Evolutionary conservation across 1,140 invertebrate species (phyloP), one percentile per base, ranked within the genome.

Genomic region (Hyposmocoma kahamanoa): DNA sequence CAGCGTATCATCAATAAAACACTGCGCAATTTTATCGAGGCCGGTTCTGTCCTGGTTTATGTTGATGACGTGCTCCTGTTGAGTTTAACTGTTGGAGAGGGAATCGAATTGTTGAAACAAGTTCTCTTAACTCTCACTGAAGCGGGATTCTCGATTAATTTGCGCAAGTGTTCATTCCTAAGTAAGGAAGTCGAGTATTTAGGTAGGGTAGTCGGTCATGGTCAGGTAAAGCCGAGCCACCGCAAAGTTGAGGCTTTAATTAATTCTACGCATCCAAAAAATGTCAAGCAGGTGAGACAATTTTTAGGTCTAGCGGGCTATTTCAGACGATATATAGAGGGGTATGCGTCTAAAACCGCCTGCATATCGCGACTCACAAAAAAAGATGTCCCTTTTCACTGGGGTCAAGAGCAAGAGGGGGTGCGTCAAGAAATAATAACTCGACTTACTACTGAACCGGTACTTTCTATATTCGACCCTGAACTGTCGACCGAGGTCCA

Each of bases 241-340:
- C 42, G 47, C 6, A 76, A 76, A 49, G 59, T 62, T 8, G 18
- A 55, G 42, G 72, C 72, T 6, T 55, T 81, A 6, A 50, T 47
- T 46, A 57, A 67, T 13, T 59, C 51, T 53, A 60, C 1, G 9
- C n/a, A 36, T 73, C 77, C 11, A 56, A 18, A 32, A 71, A 61
- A 61, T 26, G 24, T 45, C 1, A 62, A 58, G 18, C 47, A 67
- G 22, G 28, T 74, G 2, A 41, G 59, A 26, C 52, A 62, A 11
- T 76, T 74, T 47, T 39, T 67, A 6, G 66, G 64, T 0, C 34
- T 77, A 0, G 63, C 59, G 0, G 58, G 70, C 1, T 74, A 63
- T 47, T 76, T 74, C 42, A 11, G 67, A n/a, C 56, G 50, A 51
- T 77, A 74, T 39, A 51, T 74, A 1, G 9, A 47, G 17, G 30